Evolutionary conservation across 1,140 invertebrate genomes (phyloP).

Genomic region (Apolygus lucorum): DNA sequence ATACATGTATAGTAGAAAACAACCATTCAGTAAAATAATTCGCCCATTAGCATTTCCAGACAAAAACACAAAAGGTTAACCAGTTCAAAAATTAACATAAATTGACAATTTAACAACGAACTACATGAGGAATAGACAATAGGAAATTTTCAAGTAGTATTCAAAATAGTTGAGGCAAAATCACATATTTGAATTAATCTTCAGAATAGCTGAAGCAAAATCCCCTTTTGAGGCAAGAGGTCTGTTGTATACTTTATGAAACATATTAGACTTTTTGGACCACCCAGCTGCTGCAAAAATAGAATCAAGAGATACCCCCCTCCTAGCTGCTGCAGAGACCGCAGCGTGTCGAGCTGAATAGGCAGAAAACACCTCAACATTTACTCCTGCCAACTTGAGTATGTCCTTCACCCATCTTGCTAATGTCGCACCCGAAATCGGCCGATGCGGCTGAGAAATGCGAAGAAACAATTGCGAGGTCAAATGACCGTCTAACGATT

Average conservation of each 20-base stretch:
- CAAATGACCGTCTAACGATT: neutral
- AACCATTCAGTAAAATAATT: no score
- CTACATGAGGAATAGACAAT: no score
- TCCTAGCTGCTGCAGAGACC: neutral
- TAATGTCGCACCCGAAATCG: neutral
- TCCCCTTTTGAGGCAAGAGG: neutral
- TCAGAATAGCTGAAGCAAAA: neutral
- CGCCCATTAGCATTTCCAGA: no score
- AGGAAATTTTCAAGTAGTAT: no score
- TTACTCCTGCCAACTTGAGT: neutral
- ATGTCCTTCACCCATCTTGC: neutral
- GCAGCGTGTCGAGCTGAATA: neutral
- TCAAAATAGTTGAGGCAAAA: no score
- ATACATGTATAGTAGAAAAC: no score
- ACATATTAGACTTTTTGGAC: neutral
- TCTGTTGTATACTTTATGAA: neutral
- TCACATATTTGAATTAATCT: no score
- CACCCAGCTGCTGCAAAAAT: neutral
- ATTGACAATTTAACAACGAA: no score
- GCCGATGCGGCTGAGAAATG: neutral
- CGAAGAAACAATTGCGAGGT: neutral
- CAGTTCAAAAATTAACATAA: no score
- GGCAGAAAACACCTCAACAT: neutral
- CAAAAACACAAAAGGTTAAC: no score
- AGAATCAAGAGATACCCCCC: neutral